phyloP scores from a whole-genome alignment of 2,797 vertebrate genomes.

The Hippoglossus hippoglossus region DNA sequence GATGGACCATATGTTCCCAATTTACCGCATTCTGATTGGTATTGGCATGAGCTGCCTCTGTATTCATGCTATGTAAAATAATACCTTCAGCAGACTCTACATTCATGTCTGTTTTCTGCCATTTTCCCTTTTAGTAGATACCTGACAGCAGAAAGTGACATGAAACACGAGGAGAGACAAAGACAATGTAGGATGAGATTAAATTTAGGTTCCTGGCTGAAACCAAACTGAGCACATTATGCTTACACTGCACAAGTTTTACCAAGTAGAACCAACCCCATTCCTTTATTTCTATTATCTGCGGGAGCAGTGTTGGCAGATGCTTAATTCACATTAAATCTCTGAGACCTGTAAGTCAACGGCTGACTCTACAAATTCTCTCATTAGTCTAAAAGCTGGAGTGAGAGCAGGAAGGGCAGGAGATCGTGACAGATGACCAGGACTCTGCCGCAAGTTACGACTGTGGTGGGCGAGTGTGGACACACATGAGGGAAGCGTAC shows the following conservation, averaged over 20 bases:
- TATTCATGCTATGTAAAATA: not conserved
- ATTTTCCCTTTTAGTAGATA: constrained; percentile 11
- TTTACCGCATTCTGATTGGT: not conserved
- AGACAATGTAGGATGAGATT: not conserved
- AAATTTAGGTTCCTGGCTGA: constrained; percentile 4
- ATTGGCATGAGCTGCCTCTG: no score
- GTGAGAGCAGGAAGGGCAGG: constrained; percentile 36
- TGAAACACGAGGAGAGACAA: constrained; percentile 4
- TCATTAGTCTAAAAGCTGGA: constrained; percentile 63
- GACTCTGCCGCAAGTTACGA: constrained; percentile 29
- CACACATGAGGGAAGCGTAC: constrained; percentile 5
- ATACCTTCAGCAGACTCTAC: not conserved
- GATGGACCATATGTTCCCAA: constrained; percentile 9
- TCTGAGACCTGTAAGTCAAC: constrained; percentile 60
- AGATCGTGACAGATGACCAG: constrained; percentile 58
- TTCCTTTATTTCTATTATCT: constrained; percentile 28
- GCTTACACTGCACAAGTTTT: constrained; percentile 1
- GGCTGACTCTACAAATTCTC: constrained; percentile 53
- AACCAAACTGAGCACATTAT: constrained; percentile 18
- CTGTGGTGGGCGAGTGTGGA: constrained; percentile 29
- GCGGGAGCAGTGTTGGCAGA: constrained; percentile 31
- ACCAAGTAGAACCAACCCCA: not conserved
- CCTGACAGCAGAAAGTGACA: constrained; percentile 14
- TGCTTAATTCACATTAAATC: constrained; percentile 56
- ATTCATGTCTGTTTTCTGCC: not conserved